Base-by-base conservation (phyloP, 2,113 vertebrate genomes). In the Peromyscus polionotus region DNA sequence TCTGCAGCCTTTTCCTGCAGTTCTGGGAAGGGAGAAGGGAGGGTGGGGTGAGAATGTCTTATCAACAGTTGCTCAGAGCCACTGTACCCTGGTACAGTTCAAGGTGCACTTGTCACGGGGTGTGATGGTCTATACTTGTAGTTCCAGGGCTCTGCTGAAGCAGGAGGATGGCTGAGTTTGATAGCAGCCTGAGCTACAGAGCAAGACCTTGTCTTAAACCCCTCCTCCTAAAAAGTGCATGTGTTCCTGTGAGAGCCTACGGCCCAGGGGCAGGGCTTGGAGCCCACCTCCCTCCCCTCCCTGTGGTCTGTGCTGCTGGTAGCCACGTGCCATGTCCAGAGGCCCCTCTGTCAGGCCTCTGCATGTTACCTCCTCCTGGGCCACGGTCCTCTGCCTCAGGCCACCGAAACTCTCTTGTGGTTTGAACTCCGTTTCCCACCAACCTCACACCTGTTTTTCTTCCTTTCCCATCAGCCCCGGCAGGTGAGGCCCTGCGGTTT, bases 1-100 rank as follows among this genome's bases (percentile, higher is more conserved):
- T 97, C 97, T 0, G 99, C 99, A 1, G 98, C 98, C 24, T 92
- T 72, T 59, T 59, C 96, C 98, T 99, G 99, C n/a, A 99, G 98
- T 96, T 99, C 99, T 99, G 98, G 42, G 24, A 91, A 7, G 63
- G 3, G 2, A 33, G 70, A 59, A 19, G 24, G 17, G 0, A 5
- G 13, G 10, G 48, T 6, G 0, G 59, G 20, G 33, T 14, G 6
- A 36, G 57, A 63, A n/a, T 39, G 31, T 1, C 39, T 19, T 19
- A 4, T 75, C 92, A 31, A 19, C 45, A 24, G 3, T 14, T n/a
- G 59, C 33, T 16, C 31, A 6, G n/a, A 57, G 57, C 17, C 17
- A 0, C 86, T 67, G 33, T 0, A 8, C 26, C 33, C n/a, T 33
- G 68, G 39, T 14, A 19, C 59, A 7, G 59, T 22, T n/a, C 88